A percentile compares a stretch with the other conserved stretches of the same genome.
These are phyloP conservation scores for Lepus oiostolus DNA, from an alignment of 2,797 vertebrate genomes.

Conservation along the genomic window DNA sequence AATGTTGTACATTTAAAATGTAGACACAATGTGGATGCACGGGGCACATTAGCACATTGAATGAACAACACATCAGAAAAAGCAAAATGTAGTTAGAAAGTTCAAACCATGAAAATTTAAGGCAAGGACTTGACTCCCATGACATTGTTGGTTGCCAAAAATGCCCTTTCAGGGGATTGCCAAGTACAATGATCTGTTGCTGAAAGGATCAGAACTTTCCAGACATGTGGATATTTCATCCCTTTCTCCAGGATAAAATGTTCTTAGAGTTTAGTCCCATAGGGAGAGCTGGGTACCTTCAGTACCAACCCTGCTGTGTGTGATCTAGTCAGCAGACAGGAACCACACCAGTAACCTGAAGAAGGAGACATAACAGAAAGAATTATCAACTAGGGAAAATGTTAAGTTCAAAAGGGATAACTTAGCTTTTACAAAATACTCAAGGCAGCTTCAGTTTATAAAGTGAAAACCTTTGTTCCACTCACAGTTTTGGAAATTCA, in stretches of 20 bases:
- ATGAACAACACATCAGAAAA: constrained; percentile 6
- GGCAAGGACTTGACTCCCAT: constrained; percentile 6
- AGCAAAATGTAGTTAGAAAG: constrained; percentile 43
- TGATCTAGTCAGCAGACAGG: not conserved
- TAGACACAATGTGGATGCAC: not conserved
- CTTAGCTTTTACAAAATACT: too few species aligned
- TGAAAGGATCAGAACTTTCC: constrained; percentile 15
- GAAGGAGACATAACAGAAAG: not conserved
- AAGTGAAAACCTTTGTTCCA: too few species aligned
- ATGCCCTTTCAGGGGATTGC: not conserved
- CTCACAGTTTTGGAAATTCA: too few species aligned
- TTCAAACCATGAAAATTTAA: not conserved
- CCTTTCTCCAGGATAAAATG: not conserved
- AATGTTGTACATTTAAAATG: constrained; percentile 1
- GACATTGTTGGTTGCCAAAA: not conserved
- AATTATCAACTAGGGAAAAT: not conserved
- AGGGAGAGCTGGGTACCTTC: not conserved
- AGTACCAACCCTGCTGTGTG: not conserved
- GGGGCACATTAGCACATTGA: not conserved
- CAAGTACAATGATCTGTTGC: not conserved
- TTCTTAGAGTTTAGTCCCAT: not conserved
- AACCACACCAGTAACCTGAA: not conserved
- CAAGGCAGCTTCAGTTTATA: too few species aligned
- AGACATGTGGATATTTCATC: not conserved
- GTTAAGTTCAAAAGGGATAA: not conserved